phyloP scores from a whole-genome alignment of 2,888 invertebrate species.

The Macaria notata region DNA sequence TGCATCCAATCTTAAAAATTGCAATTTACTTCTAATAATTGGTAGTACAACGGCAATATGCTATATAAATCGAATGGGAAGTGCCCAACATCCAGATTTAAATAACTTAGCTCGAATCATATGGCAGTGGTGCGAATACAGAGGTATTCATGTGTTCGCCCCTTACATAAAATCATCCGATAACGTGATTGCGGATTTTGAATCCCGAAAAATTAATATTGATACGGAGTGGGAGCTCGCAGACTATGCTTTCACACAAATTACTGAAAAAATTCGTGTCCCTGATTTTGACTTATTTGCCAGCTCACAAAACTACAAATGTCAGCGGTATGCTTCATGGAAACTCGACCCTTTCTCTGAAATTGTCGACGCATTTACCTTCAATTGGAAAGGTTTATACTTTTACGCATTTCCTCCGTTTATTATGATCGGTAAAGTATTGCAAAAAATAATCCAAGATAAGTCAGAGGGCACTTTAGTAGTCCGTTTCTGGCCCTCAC shows the following conservation, averaged over 20 bases:
- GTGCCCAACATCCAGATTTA: conserved; percentile 25
- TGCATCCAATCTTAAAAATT: conserved; percentile 2
- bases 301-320: conserved; percentile 7
- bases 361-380: conserved; percentile 10
- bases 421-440: conserved; percentile 15
- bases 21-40: conserved; percentile 13
- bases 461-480: conserved; percentile 24
- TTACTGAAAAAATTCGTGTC: no score
- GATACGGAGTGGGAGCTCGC: conserved; percentile 25
- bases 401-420: conserved; percentile 20
- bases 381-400: conserved; percentile 2
- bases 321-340: conserved; percentile 6
- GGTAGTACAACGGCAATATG: conserved; percentile 24
- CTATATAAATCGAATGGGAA: conserved; percentile 26
- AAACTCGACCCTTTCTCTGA: conserved; percentile 8
- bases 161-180: conserved; percentile 15
- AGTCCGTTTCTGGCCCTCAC: conserved; percentile 25
- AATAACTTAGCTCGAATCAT: conserved; percentile 16
- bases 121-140: conserved; percentile 28
- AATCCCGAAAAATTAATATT: conserved; percentile 16
- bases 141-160: conserved; percentile 20
- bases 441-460: conserved; percentile 20
- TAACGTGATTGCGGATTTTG: conserved; percentile 19
- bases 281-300: no score
- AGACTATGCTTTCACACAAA: conserved; percentile 13